These are phyloP conservation scores for Halictus quadricinctus DNA, from an alignment of 2,888 invertebrate species.

Conservation along the genomic window DNA sequence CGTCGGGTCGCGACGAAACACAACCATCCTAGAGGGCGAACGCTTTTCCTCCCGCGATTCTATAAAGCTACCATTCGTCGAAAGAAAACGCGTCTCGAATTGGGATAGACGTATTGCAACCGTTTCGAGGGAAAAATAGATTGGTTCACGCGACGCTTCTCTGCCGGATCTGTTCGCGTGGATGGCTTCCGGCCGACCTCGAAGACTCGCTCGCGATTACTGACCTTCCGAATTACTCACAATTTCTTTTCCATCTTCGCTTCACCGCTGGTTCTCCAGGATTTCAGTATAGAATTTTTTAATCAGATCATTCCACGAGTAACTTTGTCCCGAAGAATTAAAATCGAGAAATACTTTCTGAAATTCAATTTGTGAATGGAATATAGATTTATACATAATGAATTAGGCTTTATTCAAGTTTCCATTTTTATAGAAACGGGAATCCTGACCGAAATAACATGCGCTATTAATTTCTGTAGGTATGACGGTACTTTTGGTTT, in stretches of 20 bases:
- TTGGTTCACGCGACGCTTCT: slow-evolving; percentile 13
- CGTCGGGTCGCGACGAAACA: slow-evolving; percentile 36
- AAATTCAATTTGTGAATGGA: not conserved
- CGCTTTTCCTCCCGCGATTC: slow-evolving; percentile 12
- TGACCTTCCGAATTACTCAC: not conserved
- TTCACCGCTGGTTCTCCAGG: not conserved
- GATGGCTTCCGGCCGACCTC: slow-evolving; percentile 3
- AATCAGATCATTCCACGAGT: not conserved
- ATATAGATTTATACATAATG: too few species aligned
- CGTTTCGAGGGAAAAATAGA: slow-evolving; percentile 21
- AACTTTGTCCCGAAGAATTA: not conserved
- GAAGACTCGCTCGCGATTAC: not conserved
- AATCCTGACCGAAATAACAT: too few species aligned
- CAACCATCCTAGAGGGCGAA: slow-evolving; percentile 13
- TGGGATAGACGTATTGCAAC: slow-evolving; percentile 34
- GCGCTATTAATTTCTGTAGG: too few species aligned
- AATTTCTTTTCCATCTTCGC: not conserved
- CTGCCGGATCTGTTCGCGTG: not conserved
- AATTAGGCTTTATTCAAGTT: too few species aligned
- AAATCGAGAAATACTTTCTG: not conserved
- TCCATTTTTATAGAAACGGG: too few species aligned
- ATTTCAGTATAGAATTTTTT: not conserved
- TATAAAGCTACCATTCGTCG: slow-evolving; percentile 3
- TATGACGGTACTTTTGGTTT: not conserved
- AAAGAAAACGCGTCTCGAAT: slow-evolving; percentile 10